Percentiles rank a stretch among this genome's conserved stretches.
phyloP scores from a whole-genome alignment of 2,888 invertebrate species.

The Acleris sparsana region DNA sequence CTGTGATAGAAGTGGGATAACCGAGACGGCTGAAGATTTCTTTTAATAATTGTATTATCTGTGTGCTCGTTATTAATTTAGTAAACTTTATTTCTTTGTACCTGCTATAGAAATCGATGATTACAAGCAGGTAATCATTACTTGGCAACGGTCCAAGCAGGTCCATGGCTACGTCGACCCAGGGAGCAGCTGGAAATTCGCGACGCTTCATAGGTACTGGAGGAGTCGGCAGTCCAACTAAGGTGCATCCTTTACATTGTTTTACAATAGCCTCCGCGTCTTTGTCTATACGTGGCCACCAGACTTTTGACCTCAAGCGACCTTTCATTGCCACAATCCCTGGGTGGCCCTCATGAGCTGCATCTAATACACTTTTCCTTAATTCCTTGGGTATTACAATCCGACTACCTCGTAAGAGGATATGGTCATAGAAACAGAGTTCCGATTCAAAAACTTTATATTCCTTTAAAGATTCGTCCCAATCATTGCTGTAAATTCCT shows the following conservation, averaged over 20 bases:
- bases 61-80: constrained; percentile 29
- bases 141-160: constrained; percentile 35
- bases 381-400: too few species aligned
- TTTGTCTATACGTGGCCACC: too few species aligned
- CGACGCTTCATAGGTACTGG: constrained; percentile 29
- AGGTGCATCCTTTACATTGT: constrained; percentile 37
- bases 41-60: constrained; percentile 38
- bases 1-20: too few species aligned
- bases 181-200: constrained; percentile 24
- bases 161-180: constrained; percentile 40
- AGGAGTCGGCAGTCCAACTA: constrained; percentile 27
- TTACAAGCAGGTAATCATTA: constrained; percentile 38
- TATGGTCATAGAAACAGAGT: constrained; percentile 5
- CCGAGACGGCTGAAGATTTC: too few species aligned
- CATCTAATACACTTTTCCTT: too few species aligned
- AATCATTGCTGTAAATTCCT: constrained; percentile 24
- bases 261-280: constrained; percentile 22
- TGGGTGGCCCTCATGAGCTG: too few species aligned
- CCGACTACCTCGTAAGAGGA: constrained; percentile 11
- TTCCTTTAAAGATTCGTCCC: constrained; percentile 1
- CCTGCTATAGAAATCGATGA: constrained; percentile 48
- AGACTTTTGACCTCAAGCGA: too few species aligned
- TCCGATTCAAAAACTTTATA: too few species aligned
- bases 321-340: constrained; percentile 41
- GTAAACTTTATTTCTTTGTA: constrained; percentile 42